Base-by-base conservation (phyloP, 2,797 vertebrate genomes). In the Chaunax sp. region DNA sequence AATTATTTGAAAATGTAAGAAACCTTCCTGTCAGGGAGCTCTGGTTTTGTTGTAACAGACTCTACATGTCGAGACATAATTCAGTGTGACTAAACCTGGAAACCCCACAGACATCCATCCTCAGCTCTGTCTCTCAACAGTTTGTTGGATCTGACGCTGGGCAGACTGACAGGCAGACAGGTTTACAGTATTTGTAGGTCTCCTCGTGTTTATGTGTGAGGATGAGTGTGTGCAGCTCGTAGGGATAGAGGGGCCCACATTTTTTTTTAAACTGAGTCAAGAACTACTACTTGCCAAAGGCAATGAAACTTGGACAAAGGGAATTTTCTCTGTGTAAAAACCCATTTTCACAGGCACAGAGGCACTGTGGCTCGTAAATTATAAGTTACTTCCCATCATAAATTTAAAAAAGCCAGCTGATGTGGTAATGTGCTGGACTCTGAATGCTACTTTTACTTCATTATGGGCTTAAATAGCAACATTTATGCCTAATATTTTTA, bases 221-320 rank as follows among this genome's bases (percentile, higher is more conserved):
- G 20, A 3, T 4, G 18, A 33, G 16, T 70, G 26, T 64, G 43
- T 44, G 54, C 20, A 18, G 62, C 45, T 43, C 38, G 19, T 61
- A 54, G 57, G 46, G 67, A 77, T 57, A 33, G 43, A 56, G 55
- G 52, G 15, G 38, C 35, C 63, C 55, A 19, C 19, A 50, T 6
- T 40, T 14, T 13, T 6, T 40, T 14, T 13, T 22, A 18, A 10
- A 7, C 19, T 47, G 45, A 23, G 20, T 22, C 45, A 47, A 43
- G 26, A 69, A 47, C 53, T 23, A n/a, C 66, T 64, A 74, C 67
- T 64, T 63, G 78, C 85, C 85, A 83, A 86, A 73, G 64, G 78
- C 80, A 80, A 75, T 64, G 83, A 53, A 41, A 20, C 25, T 40
- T 33, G 38, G 35, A 81, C 70, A 81, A 83, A 86, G 77, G 78